These are phyloP conservation scores for Morinoia aosen DNA, from an alignment of 2,888 invertebrate species.

Conservation along the genomic window DNA sequence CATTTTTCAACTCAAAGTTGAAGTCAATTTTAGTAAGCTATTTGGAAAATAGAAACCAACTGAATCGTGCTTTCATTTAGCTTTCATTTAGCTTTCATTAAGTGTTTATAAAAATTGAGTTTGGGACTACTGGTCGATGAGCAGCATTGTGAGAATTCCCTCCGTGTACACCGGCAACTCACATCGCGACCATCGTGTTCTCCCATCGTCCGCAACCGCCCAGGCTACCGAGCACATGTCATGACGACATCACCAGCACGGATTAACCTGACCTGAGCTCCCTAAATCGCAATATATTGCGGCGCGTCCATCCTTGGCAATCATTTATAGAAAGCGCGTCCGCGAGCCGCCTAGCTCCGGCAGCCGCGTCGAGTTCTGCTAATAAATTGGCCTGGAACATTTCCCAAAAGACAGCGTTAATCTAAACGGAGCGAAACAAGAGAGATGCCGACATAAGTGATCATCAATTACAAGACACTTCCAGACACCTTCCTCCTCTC, in stretches of 20 bases:
- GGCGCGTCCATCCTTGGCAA: background rate
- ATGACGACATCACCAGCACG: background rate
- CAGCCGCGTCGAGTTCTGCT: background rate
- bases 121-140: no score
- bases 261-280: background rate
- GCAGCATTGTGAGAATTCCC: no score
- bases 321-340: background rate
- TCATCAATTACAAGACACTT: constrained; percentile 19
- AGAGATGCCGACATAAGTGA: constrained; percentile 34
- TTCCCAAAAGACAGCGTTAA: constrained; percentile 19
- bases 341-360: background rate
- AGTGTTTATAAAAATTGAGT: no score
- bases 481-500: background rate
- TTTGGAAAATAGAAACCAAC: no score
- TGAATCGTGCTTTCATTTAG: no score
- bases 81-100: no score
- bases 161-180: no score
- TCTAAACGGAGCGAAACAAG: constrained; percentile 23
- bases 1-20: no score
- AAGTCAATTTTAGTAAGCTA: no score
- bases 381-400: constrained; percentile 21
- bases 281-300: background rate
- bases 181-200: no score
- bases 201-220: background rate
- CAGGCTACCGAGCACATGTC: background rate